These are phyloP conservation scores for Rotaria sp. DNA, from an alignment of 2,888 invertebrate genomes.

Conservation along the genomic window DNA sequence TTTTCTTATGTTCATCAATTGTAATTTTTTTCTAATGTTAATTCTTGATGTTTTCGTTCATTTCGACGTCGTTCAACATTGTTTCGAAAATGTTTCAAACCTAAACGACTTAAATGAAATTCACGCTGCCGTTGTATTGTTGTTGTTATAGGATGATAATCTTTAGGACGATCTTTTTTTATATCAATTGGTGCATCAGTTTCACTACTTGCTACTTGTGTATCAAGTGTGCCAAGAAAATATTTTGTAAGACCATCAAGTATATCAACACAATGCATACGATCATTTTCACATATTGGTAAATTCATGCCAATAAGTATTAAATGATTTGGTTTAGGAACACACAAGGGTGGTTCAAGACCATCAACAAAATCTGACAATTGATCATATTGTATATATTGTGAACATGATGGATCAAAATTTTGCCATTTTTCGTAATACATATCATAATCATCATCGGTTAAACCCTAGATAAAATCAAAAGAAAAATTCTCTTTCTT, in stretches of 20 bases:
- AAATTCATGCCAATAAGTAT: conserved; percentile 97
- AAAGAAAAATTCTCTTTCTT: neutral
- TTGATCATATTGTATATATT: conserved; percentile 88
- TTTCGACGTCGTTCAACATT: conserved; percentile 5
- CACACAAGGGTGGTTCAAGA: conserved; percentile 84
- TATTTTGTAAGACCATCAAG: conserved; percentile 94
- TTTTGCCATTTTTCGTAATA: conserved; percentile 99
- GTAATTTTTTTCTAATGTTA: too few relatives aligned
- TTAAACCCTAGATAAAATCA: conserved; percentile 59
- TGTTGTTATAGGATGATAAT: conserved; percentile 37
- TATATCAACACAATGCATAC: conserved; percentile 96
- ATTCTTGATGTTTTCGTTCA: neutral
- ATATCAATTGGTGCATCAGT: conserved; percentile 19
- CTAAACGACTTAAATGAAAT: conserved; percentile 27
- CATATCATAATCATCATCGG: conserved; percentile 98
- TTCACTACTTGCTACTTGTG: neutral
- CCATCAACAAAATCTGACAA: conserved; percentile 89
- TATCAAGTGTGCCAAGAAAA: conserved; percentile 74
- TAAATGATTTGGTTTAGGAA: conserved; percentile 95
- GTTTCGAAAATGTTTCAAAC: neutral
- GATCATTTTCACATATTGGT: conserved; percentile 88
- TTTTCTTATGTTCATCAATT: too few relatives aligned
- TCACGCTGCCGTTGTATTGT: conserved; percentile 38
- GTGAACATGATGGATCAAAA: conserved; percentile 92
- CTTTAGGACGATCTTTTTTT: conserved; percentile 37